Evolutionary conservation across 2,113 vertebrate species (phyloP).

Genomic region (Anser cygnoides): DNA sequence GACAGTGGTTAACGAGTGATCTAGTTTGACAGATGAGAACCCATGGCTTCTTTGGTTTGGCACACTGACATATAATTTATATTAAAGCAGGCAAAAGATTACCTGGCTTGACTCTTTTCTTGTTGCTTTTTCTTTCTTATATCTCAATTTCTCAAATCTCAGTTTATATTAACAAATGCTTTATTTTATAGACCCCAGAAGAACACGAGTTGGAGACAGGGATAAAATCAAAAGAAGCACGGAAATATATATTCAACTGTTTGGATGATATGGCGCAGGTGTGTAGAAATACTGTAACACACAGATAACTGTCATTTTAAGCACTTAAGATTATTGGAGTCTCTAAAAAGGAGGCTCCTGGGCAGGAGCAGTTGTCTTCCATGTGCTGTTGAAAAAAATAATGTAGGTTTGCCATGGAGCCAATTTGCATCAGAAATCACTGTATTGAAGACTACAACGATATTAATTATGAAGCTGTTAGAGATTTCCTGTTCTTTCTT

Average conservation of each 20-base stretch:
- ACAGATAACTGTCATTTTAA: neutral
- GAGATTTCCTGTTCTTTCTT: neutral
- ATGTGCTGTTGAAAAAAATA: neutral
- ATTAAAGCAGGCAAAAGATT: neutral
- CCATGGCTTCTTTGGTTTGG: neutral
- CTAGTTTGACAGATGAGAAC: neutral
- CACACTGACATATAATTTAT: neutral
- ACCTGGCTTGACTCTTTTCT: neutral
- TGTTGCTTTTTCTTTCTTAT: neutral
- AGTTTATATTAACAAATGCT: neutral
- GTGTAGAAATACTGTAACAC: neutral
- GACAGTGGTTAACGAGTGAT: neutral
- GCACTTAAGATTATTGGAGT: neutral
- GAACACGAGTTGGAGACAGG: slow-evolving; percentile 97
- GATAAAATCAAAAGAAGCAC: slow-evolving; percentile 97
- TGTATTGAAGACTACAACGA: neutral
- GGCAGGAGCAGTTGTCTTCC: neutral
- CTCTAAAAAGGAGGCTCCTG: neutral
- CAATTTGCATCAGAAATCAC: neutral
- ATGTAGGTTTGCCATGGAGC: neutral
- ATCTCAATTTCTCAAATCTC: neutral
- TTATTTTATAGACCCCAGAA: slow-evolving; percentile 84
- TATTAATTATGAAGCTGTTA: neutral
- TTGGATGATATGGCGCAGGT: slow-evolving; percentile 99
- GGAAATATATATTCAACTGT: slow-evolving; percentile 99